Conservation (phyloP, 2,888 invertebrate species). For the Tiphia femorata region DNA sequence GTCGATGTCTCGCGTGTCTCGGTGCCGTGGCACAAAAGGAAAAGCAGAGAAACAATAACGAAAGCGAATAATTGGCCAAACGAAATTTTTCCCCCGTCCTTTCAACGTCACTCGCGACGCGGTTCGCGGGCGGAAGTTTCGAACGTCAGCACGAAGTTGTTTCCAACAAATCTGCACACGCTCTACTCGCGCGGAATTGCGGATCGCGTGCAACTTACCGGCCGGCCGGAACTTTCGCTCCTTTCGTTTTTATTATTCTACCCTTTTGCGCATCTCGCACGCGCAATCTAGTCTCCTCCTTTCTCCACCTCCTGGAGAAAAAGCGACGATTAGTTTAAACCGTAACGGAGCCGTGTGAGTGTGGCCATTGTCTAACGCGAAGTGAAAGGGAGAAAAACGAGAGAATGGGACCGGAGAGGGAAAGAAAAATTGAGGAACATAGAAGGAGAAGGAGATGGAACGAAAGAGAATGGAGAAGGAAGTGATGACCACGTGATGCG, state of each 20-base stretch:
- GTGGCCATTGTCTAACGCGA: conserved; percentile 20
- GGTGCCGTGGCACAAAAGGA: too few species aligned
- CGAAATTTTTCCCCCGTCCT: too few species aligned
- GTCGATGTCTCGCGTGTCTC: too few species aligned
- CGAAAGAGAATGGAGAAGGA: background rate
- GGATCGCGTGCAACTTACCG: conserved; percentile 5
- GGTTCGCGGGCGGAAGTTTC: too few species aligned
- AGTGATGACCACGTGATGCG: too few species aligned
- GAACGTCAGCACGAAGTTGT: too few species aligned
- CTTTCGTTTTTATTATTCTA: background rate
- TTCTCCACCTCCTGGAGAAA: conserved; percentile 9
- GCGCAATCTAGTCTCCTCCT: conserved; percentile 10
- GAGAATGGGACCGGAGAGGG: conserved; percentile 7
- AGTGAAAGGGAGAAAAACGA: conserved; percentile 4
- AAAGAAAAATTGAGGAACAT: conserved; percentile 10
- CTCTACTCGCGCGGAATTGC: background rate
- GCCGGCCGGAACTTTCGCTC: conserved; percentile 1
- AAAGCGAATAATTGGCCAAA: too few species aligned
- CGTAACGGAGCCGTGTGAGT: conserved; percentile 16
- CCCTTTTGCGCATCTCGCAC: conserved; percentile 12
- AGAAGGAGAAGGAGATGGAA: background rate
- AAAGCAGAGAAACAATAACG: too few species aligned
- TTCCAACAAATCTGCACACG: too few species aligned
- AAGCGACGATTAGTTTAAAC: conserved; percentile 7
- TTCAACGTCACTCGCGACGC: too few species aligned